phyloP scores from a whole-genome alignment of 2,888 invertebrate genomes.

The Acanthosepion pharaonis region DNA sequence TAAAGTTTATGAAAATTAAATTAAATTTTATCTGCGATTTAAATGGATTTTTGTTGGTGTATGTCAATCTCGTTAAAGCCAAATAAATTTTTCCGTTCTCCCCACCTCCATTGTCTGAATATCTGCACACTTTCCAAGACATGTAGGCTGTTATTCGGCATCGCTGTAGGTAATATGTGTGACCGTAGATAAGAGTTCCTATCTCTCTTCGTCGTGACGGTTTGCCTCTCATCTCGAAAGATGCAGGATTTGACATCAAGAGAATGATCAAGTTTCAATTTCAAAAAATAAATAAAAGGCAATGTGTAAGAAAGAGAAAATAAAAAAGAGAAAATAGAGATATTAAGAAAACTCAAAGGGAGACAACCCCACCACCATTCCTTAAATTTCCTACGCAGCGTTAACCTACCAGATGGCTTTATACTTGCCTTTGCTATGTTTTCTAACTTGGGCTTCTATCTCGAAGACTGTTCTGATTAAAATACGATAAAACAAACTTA shows the following conservation, averaged over 20 bases:
- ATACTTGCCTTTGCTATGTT: neutral
- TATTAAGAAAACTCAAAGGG: neutral
- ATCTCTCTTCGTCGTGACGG: neutral
- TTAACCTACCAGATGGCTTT: neutral
- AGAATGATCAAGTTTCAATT: neutral
- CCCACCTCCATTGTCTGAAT: neutral
- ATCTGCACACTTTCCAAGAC: neutral
- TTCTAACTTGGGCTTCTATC: neutral
- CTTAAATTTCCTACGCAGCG: neutral
- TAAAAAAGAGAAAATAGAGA: neutral
- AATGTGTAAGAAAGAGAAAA: neutral
- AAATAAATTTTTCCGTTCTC: too few relatives aligned
- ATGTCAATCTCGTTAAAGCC: too few relatives aligned
- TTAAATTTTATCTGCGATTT: too few relatives aligned
- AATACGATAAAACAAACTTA: neutral
- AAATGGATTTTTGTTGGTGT: too few relatives aligned
- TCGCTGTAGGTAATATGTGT: neutral
- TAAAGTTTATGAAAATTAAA: too few relatives aligned
- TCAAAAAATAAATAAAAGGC: neutral
- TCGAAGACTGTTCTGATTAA: neutral
- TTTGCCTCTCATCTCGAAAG: neutral
- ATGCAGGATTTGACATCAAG: neutral
- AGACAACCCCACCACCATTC: neutral
- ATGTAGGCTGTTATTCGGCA: neutral
- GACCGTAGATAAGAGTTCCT: neutral